Evolutionary conservation across 2,888 invertebrate species (phyloP).

Genomic region (Pristionchus japonicus): DNA sequence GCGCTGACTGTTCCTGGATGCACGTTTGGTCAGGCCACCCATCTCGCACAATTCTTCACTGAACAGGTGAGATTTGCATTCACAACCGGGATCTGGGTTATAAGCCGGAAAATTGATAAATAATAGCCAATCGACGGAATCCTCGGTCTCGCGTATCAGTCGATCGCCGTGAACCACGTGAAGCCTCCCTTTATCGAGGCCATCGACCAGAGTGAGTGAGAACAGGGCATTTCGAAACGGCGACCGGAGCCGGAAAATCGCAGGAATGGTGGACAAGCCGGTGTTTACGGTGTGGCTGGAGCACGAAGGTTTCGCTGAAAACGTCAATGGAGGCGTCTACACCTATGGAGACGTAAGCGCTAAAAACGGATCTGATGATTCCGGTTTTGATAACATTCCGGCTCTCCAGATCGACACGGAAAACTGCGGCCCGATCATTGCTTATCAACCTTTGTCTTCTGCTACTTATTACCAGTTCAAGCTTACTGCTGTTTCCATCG

Average conservation of each 20-base stretch:
- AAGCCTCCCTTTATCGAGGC: slow-evolving; percentile 92
- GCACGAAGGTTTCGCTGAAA: slow-evolving; percentile 59
- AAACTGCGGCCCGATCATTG: slow-evolving; percentile 62
- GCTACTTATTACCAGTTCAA: slow-evolving; percentile 51
- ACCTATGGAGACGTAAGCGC: slow-evolving; percentile 63
- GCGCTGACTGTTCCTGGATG: slow-evolving; percentile 59
- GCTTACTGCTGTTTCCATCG: slow-evolving; percentile 48
- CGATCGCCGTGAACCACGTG: slow-evolving; percentile 92
- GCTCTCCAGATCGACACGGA: slow-evolving; percentile 68
- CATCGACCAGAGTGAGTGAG: no score
- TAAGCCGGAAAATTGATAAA: not conserved
- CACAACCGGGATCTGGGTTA: no score
- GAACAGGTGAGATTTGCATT: slow-evolving; percentile 43
- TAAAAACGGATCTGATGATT: no score
- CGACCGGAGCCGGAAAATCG: not conserved
- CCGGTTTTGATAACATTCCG: not conserved
- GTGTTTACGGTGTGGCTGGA: slow-evolving; percentile 67
- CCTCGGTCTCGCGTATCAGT: slow-evolving; percentile 74
- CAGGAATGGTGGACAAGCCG: slow-evolving; percentile 61
- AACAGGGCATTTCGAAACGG: not conserved
- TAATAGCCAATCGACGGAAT: slow-evolving; percentile 62
- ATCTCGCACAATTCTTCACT: slow-evolving; percentile 60
- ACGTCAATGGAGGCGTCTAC: slow-evolving; percentile 63
- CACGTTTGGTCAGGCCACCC: slow-evolving; percentile 65
- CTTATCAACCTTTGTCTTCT: slow-evolving; percentile 55